These are phyloP conservation scores for Temnothorax unifasciatus DNA, from an alignment of 2,888 invertebrate genomes.

Conservation along the genomic window DNA sequence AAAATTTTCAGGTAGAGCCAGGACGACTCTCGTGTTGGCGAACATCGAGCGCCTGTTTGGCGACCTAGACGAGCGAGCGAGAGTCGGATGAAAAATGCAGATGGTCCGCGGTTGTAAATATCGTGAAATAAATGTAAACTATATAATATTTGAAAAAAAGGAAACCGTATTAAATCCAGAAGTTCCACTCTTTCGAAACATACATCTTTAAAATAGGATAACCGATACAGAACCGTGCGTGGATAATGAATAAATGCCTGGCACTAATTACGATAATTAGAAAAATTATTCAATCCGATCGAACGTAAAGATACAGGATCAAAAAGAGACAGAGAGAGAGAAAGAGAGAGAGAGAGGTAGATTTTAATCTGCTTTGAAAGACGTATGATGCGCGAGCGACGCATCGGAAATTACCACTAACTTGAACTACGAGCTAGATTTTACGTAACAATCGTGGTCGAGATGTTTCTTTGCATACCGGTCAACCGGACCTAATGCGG, in stretches of 20 bases:
- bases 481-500: conserved; percentile 14
- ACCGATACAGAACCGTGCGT: background rate
- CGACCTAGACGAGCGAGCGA: background rate
- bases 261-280: background rate
- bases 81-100: background rate
- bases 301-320: background rate
- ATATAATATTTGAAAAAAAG: background rate
- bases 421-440: conserved; percentile 26
- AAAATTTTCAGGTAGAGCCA: conserved; percentile 69
- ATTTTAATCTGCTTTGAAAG: background rate
- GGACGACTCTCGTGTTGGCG: conserved; percentile 63
- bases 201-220: background rate
- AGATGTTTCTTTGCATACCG: conserved; percentile 9
- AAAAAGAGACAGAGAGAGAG: background rate
- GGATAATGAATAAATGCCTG: background rate
- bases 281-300: background rate
- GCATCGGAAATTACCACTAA: conserved; percentile 5
- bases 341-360: background rate
- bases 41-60: conserved; percentile 53
- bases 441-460: conserved; percentile 45
- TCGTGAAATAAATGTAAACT: background rate
- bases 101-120: background rate
- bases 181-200: background rate
- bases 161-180: background rate
- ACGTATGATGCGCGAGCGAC: background rate